Conservation (phyloP, 2,113 vertebrate species). For the Cavia porcellus region DNA sequence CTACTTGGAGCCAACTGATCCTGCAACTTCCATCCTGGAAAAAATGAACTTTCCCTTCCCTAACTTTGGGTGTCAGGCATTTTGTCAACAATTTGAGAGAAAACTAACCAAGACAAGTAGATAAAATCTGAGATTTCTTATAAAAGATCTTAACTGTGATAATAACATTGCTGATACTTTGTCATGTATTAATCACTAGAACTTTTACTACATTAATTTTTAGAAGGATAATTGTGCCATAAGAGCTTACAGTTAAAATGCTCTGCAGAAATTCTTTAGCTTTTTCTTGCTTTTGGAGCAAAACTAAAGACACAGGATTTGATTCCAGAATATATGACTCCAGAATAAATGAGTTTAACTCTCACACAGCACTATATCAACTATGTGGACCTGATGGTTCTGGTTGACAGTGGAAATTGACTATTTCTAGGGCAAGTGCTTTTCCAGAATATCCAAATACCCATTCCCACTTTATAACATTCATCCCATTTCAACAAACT, state of each 20-base stretch:
- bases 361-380: accelerated
- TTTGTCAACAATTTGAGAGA: too few relatives aligned
- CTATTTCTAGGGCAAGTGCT: neutral
- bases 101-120: neutral
- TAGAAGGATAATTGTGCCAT: neutral
- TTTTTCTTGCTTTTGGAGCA: neutral
- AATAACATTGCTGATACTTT: neutral
- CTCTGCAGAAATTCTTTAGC: neutral
- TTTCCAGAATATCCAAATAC: neutral
- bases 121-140: neutral
- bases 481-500: neutral
- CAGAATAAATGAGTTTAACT: neutral
- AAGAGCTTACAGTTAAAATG: neutral
- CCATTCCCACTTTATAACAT: neutral
- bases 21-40: too few relatives aligned
- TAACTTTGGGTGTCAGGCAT: too few relatives aligned
- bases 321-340: neutral
- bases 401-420: neutral
- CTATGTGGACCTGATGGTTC: neutral
- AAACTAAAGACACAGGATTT: neutral
- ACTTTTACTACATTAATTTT: neutral
- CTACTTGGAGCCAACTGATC: too few relatives aligned
- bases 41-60: too few relatives aligned
- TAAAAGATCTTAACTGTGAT: neutral
- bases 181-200: neutral